Evolutionary conservation across 1,140 invertebrate genomes (phyloP), one percentile per base, ranked within the genome.

Genomic region (Drosophila hydei): DNA sequence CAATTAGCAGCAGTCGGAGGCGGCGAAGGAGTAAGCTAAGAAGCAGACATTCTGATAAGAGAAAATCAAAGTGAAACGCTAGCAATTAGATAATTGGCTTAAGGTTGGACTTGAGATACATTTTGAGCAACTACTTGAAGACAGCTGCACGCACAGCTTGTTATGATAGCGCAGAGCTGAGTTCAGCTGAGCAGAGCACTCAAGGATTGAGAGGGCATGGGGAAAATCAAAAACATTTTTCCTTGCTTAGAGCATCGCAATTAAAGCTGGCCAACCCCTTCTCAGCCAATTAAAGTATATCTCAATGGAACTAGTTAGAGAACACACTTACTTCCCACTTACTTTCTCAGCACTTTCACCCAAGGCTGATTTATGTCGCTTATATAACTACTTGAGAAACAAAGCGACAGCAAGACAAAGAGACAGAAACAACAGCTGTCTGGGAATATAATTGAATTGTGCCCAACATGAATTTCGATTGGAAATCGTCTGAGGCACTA

Each of bases 71-170:
- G 77, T 40, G 62, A 63, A 65, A 77, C 30, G 63, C 69, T 75
- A 77, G 83, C 81, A 88, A 85, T 88, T 88, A 88, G 83, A 81
- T 87, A 87, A 87, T 87, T 87, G 81, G 79, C 81, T 87, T 87
- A 72, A 81, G 88, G 78, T 84, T 71, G 61, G 55, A 38, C 55
- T 47, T 45, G 47, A 25, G 60, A 59, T 54, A 42, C 23, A 48
- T 27, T 27, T 51, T 12, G 9, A 7, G 18, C 11, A 11, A 16
- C 25, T 30, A 51, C 48, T 51, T 51, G 36, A 45, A 43, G 42
- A 63, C 50, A 55, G 71, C 56, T 62, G 50, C 60, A 30, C 36
- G 56, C 50, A 18, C 42, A 42, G 36, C 51, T 71, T 64, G 60
- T 56, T 56, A 47, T 48, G 62, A 64, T 64, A 64, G 40, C 30